Conservation (phyloP, 1,140 invertebrate genomes). For the Ceratina australensis region DNA sequence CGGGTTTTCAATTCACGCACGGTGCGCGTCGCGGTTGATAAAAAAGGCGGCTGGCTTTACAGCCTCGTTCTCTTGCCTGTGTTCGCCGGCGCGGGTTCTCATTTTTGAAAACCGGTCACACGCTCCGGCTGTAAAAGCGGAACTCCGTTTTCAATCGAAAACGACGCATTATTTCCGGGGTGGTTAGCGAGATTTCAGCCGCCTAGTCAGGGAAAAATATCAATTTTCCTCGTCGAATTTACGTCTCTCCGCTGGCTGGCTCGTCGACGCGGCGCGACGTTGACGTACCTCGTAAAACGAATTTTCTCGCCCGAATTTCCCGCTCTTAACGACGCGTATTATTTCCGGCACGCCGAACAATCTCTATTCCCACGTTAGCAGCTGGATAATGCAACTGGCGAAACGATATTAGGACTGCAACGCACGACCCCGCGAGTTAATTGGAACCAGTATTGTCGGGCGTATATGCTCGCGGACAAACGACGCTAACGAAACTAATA, state of each 20-base stretch:
- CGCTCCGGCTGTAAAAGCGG: background rate
- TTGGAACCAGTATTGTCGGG: slow-evolving; percentile 1
- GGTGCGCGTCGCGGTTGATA: background rate
- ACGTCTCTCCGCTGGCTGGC: background rate
- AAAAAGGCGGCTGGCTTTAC: background rate
- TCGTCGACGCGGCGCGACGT: background rate
- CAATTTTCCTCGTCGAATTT: background rate
- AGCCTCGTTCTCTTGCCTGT: too few species aligned
- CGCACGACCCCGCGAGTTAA: slow-evolving; percentile 8
- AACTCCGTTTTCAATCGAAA: background rate
- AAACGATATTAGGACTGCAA: slow-evolving; percentile 6
- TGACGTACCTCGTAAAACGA: background rate
- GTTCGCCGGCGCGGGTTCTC: background rate
- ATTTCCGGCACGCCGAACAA: background rate
- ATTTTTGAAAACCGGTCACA: background rate
- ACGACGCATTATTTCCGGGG: background rate
- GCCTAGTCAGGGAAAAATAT: background rate
- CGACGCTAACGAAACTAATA: slow-evolving; percentile 21
- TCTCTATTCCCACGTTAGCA: slow-evolving; percentile 1
- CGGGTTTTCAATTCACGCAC: background rate
- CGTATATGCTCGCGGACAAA: background rate
- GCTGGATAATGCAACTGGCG: background rate
- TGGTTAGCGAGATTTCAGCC: background rate
- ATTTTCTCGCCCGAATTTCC: background rate
- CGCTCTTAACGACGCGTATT: background rate